A percentile compares a stretch with the other conserved stretches of the same genome.
Conservation (phyloP, 2,113 vertebrate species). For the Phyllopteryx taeniolatus region DNA sequence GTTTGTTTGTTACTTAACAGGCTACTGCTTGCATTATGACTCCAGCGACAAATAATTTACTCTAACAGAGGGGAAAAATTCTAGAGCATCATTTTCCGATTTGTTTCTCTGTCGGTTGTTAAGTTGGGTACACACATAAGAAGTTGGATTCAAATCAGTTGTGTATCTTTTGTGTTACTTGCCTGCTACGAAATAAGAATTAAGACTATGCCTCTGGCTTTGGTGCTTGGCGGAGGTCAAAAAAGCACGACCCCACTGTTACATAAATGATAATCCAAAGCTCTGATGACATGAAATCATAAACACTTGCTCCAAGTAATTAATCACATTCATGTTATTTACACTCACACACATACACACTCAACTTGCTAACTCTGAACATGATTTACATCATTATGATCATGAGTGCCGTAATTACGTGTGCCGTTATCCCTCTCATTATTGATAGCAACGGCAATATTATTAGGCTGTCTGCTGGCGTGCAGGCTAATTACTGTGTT, state of each 20-base stretch:
- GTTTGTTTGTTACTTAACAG: no score
- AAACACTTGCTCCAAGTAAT: constrained; percentile 61
- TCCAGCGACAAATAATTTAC: background rate
- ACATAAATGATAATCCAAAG: constrained; percentile 49
- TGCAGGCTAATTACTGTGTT: constrained; percentile 56
- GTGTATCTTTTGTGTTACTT: background rate
- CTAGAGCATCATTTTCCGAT: background rate
- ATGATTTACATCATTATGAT: constrained; percentile 72
- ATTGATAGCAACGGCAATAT: constrained; percentile 70
- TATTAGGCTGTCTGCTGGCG: constrained; percentile 60
- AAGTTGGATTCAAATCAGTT: background rate
- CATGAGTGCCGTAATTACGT: constrained; percentile 70
- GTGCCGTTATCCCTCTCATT: constrained; percentile 65
- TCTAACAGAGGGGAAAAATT: background rate
- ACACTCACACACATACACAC: constrained; percentile 37
- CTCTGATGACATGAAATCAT: constrained; percentile 63
- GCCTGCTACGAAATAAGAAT: background rate
- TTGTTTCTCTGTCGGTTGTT: background rate
- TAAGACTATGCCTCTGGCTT: background rate
- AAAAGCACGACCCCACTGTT: constrained; percentile 6
- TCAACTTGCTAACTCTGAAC: constrained; percentile 60
- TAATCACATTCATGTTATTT: constrained; percentile 50
- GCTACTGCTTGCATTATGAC: background rate
- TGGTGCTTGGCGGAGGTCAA: background rate
- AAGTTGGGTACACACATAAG: background rate